Conservation (phyloP, 2,797 vertebrate species). For the Coranthus polyacanthus region DNA sequence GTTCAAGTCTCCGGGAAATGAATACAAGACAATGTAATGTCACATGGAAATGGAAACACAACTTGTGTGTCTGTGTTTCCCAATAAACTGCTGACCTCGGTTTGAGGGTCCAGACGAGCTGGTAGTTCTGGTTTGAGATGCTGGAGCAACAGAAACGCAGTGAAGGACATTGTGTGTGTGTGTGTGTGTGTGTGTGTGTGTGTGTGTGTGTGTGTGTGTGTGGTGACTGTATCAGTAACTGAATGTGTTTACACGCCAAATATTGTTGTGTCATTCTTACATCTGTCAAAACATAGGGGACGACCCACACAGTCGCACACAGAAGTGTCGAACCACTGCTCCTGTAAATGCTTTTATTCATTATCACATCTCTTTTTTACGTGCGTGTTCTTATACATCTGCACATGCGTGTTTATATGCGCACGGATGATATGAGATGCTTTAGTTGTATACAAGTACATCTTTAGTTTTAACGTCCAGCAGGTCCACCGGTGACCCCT, state of each 20-base stretch:
- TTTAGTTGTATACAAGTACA: too few relatives aligned
- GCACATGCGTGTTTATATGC: too few relatives aligned
- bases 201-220: too few relatives aligned
- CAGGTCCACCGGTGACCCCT: too few relatives aligned
- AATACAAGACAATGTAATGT: neutral
- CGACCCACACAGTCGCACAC: slow-evolving; percentile 14
- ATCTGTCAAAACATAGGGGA: slow-evolving; percentile 46
- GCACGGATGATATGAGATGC: too few relatives aligned
- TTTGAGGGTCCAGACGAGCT: slow-evolving; percentile 58
- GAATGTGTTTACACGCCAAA: slow-evolving; percentile 75
- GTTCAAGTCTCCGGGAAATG: too few relatives aligned
- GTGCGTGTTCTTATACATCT: too few relatives aligned
- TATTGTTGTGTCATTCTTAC: slow-evolving; percentile 62
- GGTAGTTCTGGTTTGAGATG: slow-evolving; percentile 77
- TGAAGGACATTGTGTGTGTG: slow-evolving; percentile 51
- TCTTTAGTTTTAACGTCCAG: too few relatives aligned
- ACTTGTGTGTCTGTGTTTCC: slow-evolving; percentile 5
- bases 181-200: too few relatives aligned
- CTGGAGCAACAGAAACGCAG: slow-evolving; percentile 61
- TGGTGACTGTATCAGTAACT: slow-evolving; percentile 22
- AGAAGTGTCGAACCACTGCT: slow-evolving; percentile 1
- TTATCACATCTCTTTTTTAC: neutral
- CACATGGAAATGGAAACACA: neutral
- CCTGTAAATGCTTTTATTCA: neutral
- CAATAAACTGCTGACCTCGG: slow-evolving; percentile 54